Evolutionary conservation across 23 tunicate genomes (phyloP).

Genomic region (Ciona savignyi): DNA sequence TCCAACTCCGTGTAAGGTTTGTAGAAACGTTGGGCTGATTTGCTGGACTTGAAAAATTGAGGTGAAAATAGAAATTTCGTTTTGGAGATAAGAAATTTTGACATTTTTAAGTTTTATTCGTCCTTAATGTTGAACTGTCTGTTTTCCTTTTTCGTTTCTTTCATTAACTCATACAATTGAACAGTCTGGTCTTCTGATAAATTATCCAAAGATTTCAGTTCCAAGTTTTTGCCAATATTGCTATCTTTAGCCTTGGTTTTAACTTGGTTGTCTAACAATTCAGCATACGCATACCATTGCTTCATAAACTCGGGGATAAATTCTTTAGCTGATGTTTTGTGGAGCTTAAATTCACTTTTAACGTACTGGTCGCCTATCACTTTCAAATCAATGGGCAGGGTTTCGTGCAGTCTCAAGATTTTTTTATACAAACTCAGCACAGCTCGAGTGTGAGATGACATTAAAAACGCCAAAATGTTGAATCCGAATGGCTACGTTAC

Average conservation of each 20-base stretch:
- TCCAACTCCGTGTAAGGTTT: neutral
- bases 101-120: neutral
- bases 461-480: too few relatives aligned
- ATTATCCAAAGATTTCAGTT: constrained; percentile 31
- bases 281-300: constrained; percentile 83
- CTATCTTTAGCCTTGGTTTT: neutral
- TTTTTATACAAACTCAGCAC: constrained; percentile 65
- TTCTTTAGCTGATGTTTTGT: constrained; percentile 70
- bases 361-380: constrained; percentile 87
- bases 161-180: constrained; percentile 91
- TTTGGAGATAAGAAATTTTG: neutral
- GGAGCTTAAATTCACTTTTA: constrained; percentile 80
- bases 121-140: neutral
- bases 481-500: too few relatives aligned
- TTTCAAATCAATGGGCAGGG: constrained; percentile 69
- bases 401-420: constrained; percentile 63
- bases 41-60: neutral
- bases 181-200: constrained; percentile 77
- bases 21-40: neutral
- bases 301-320: constrained; percentile 74
- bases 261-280: constrained; percentile 46
- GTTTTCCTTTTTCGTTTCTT: constrained; percentile 54
- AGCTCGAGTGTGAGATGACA: constrained; percentile 13
- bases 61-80: neutral
- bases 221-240: constrained; percentile 49